Percentiles rank a stretch among this genome's conserved stretches.
Evolutionary conservation across 2,113 vertebrate species (phyloP).

Genomic region (Microtus pennsylvanicus): DNA sequence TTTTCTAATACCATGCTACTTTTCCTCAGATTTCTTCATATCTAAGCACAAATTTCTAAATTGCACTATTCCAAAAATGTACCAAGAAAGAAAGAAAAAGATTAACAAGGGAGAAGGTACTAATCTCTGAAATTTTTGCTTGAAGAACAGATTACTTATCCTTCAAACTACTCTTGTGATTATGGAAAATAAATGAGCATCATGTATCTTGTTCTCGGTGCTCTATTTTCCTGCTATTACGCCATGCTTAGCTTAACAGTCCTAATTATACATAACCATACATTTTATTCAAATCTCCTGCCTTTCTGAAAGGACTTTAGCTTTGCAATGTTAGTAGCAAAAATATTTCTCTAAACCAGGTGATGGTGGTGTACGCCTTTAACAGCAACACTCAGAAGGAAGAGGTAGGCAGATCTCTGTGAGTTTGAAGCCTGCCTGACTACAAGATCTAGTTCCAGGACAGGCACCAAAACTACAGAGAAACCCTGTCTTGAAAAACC

Average conservation of each 20-base stretch:
- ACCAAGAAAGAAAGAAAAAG: background rate
- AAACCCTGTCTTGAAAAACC: no score
- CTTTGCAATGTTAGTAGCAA: constrained; percentile 22
- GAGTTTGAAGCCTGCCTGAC: no score
- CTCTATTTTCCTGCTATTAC: constrained; percentile 53
- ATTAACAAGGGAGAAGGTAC: background rate
- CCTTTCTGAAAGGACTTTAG: background rate
- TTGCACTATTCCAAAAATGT: background rate
- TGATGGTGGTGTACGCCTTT: no score
- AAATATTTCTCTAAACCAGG: no score
- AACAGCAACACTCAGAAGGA: no score
- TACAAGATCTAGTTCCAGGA: no score
- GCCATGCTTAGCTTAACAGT: constrained; percentile 16
- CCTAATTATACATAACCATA: constrained; percentile 47
- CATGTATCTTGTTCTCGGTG: background rate
- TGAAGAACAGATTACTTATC: constrained; percentile 46
- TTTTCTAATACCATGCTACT: background rate
- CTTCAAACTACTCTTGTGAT: constrained; percentile 54
- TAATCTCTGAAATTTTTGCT: background rate
- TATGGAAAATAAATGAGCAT: constrained; percentile 59
- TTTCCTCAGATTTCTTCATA: background rate
- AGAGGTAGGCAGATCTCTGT: no score
- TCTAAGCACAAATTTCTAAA: background rate
- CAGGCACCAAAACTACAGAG: no score
- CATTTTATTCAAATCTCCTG: constrained; percentile 22